Conservation (phyloP, 2,888 invertebrate genomes). For the Incurvaria masculella region DNA sequence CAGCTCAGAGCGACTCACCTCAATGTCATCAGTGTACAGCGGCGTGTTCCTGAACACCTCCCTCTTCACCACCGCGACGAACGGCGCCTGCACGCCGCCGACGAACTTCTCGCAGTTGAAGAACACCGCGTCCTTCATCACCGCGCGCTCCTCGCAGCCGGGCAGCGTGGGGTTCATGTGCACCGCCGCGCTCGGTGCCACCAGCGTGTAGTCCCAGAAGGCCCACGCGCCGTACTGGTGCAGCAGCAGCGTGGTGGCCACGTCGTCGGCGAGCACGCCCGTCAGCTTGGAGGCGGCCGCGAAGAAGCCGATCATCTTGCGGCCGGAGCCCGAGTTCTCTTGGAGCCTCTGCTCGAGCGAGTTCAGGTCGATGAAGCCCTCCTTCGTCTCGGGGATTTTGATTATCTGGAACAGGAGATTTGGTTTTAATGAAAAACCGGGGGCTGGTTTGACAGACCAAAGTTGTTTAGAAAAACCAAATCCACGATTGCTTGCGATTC, state of each 20-base stretch:
- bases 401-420: conserved; percentile 59
- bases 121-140: conserved; percentile 85
- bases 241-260: conserved; percentile 73
- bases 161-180: conserved; percentile 79
- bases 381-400: conserved; percentile 72
- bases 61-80: conserved; percentile 54
- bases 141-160: conserved; percentile 62
- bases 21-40: conserved; percentile 38
- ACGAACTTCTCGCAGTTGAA: conserved; percentile 89
- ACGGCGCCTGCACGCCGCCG: conserved; percentile 86
- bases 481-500: neutral
- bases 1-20: conserved; percentile 40
- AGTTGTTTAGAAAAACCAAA: neutral
- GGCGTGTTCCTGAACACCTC: conserved; percentile 44
- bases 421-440: neutral
- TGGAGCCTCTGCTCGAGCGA: conserved; percentile 70
- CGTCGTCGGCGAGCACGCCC: conserved; percentile 81
- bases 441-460: neutral
- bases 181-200: conserved; percentile 73
- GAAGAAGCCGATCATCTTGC: conserved; percentile 79
- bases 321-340: conserved; percentile 58
- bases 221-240: conserved; percentile 80
- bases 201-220: conserved; percentile 89
- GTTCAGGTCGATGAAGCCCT: conserved; percentile 75
- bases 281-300: conserved; percentile 86